Percentiles rank a stretch among this genome's conserved stretches.
Evolutionary conservation across 2,113 vertebrate genomes (phyloP).

Genomic region (Serilophus lunatus): DNA sequence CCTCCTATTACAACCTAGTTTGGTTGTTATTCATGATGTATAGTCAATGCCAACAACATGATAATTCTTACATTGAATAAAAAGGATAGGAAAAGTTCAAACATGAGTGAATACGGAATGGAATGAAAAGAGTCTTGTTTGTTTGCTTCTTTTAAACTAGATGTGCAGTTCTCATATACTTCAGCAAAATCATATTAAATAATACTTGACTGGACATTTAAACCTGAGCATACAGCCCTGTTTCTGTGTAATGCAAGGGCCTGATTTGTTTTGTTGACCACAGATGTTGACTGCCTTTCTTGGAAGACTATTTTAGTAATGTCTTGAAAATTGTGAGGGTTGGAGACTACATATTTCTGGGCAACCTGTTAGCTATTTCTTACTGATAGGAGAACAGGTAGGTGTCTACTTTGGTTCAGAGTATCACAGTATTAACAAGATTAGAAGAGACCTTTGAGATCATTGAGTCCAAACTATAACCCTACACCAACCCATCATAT

Average conservation of each 20-base stretch:
- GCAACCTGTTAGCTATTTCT: neutral
- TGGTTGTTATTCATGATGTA: neutral
- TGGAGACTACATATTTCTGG: neutral
- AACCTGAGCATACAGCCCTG: neutral
- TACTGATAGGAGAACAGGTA: neutral
- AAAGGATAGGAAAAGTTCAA: neutral
- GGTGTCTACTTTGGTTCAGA: neutral
- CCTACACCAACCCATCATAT: too few species aligned
- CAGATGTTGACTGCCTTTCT: neutral
- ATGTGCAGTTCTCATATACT: neutral
- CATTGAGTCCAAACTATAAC: too few species aligned
- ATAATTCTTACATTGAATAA: neutral
- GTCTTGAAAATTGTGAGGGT: neutral
- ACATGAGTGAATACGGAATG: neutral
- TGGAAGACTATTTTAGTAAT: neutral
- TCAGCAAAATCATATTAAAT: neutral
- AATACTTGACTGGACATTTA: neutral
- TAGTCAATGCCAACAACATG: neutral
- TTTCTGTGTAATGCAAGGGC: neutral
- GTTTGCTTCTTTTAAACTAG: neutral
- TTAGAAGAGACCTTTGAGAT: too few species aligned
- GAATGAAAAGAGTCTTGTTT: neutral
- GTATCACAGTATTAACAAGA: too few species aligned
- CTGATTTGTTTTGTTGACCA: neutral
- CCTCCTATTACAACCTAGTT: neutral